Evolutionary conservation across 2,888 invertebrate genomes (phyloP).

Genomic region (Conops quadrifasciatus): DNA sequence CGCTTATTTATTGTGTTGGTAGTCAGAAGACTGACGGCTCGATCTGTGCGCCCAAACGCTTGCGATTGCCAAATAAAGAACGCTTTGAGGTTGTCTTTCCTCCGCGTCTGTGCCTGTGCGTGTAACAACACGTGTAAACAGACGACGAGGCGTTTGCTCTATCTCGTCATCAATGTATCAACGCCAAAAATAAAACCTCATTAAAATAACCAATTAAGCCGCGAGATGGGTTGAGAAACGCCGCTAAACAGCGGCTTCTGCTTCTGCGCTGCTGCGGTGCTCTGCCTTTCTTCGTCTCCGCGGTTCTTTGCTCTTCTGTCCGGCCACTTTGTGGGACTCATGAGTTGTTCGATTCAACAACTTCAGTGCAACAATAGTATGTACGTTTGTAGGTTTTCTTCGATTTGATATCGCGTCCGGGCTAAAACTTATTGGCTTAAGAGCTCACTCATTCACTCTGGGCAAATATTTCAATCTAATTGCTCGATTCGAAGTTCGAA

Average conservation of each 20-base stretch:
- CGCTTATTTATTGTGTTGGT: too few species aligned
- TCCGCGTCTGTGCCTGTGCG: neutral
- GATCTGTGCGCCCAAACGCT: too few species aligned
- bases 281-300: neutral
- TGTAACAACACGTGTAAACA: conserved; percentile 18
- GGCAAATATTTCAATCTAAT: conserved; percentile 35
- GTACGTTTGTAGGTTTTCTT: conserved; percentile 35
- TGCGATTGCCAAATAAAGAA: too few species aligned
- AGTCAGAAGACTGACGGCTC: too few species aligned
- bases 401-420: conserved; percentile 8
- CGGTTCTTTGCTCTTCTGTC: neutral
- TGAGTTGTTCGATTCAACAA: conserved; percentile 33
- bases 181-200: conserved; percentile 50
- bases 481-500: conserved; percentile 28
- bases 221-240: conserved; percentile 6
- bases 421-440: conserved; percentile 6
- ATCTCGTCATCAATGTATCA: conserved; percentile 29
- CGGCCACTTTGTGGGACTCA: neutral
- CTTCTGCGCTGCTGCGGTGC: neutral
- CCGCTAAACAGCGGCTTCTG: neutral
- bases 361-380: conserved; percentile 20
- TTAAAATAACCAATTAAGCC: conserved; percentile 58
- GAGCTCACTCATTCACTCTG: neutral
- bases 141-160: conserved; percentile 25
- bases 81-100: too few species aligned